A percentile compares a stretch with the other conserved stretches of the same genome.
Evolutionary conservation across 2,797 vertebrate genomes (phyloP).

Genomic region (Pangasius sanitwongsei): DNA sequence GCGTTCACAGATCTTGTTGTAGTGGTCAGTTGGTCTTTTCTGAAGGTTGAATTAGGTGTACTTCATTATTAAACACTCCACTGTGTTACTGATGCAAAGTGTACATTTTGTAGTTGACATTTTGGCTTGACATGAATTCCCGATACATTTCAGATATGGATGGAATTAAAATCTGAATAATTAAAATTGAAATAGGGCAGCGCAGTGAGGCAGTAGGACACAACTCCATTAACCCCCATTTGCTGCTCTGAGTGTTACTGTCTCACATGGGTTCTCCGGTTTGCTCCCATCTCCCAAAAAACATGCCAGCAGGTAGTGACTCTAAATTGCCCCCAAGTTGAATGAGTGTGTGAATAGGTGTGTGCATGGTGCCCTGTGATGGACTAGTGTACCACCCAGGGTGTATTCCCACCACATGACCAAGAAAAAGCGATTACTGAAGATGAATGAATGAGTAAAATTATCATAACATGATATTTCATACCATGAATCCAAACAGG

Average conservation of each 20-base stretch:
- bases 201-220: background rate
- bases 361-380: background rate
- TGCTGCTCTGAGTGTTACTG: background rate
- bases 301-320: background rate
- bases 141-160: background rate
- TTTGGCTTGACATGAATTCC: background rate
- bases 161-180: conserved; percentile 5
- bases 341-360: background rate
- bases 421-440: background rate
- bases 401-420: background rate
- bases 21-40: background rate
- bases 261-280: background rate
- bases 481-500: background rate
- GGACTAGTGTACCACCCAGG: background rate
- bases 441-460: background rate
- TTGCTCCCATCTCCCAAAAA: background rate
- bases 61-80: background rate
- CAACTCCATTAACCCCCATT: background rate
- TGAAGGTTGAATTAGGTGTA: background rate
- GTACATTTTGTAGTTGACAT: background rate
- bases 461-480: background rate
- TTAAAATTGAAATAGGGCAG: background rate
- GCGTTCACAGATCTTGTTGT: conserved; percentile 10
- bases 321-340: background rate
- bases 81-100: background rate